Conservation (phyloP, 2,113 vertebrate species). For the Amia ocellicauda region DNA sequence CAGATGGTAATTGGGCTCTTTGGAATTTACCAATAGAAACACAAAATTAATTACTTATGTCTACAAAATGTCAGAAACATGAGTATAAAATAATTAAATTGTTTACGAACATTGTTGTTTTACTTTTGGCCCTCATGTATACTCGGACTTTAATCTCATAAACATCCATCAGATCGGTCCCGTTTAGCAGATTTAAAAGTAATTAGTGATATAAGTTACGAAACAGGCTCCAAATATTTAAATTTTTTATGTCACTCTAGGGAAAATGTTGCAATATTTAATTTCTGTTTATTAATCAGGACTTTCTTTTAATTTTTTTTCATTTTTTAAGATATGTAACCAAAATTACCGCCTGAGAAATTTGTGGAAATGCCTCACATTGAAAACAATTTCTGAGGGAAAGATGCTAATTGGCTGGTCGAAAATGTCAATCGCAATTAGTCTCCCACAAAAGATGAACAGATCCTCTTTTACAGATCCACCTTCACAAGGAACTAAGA, state of each 20-base stretch:
- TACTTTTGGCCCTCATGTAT: slow-evolving; percentile 42
- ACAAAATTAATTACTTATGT: slow-evolving; percentile 75
- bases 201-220: slow-evolving; percentile 56
- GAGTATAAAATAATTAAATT: slow-evolving; percentile 63
- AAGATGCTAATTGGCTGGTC: not conserved
- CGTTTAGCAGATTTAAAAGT: slow-evolving; percentile 45
- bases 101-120: slow-evolving; percentile 52
- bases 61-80: slow-evolving; percentile 70
- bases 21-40: slow-evolving; percentile 72
- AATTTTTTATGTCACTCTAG: slow-evolving; percentile 55
- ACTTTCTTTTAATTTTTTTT: slow-evolving; percentile 19
- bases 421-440: not conserved
- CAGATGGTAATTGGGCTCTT: slow-evolving; percentile 71
- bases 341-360: slow-evolving; percentile 17
- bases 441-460: not conserved
- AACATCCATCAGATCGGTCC: slow-evolving; percentile 36
- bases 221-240: slow-evolving; percentile 54
- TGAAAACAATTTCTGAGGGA: not conserved
- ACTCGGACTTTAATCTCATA: slow-evolving; percentile 46
- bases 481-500: too few species aligned
- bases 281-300: slow-evolving; percentile 55
- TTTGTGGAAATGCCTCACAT: not conserved
- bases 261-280: slow-evolving; percentile 52
- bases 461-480: not conserved
- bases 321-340: slow-evolving; percentile 41